Evolutionary conservation across 2,888 invertebrate genomes (phyloP), one percentile per base, ranked within the genome.

Genomic region (Tetragnatha montana): DNA sequence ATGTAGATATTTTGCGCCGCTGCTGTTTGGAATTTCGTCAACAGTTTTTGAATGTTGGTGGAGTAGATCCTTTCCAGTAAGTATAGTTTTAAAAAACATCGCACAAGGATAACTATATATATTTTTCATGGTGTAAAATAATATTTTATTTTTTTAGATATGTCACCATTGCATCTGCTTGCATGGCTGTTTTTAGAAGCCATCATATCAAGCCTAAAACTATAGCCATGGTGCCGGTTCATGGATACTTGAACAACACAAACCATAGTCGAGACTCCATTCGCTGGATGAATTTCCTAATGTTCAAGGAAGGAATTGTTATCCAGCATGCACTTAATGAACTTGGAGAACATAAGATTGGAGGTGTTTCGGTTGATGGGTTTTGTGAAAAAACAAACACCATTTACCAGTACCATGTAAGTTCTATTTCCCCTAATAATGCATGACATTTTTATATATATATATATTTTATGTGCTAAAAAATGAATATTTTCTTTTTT

Each of bases 331-430:
- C 82, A 6, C 17, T 73, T n/a, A 84, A 76, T 49, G 70, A 47
- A 12, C 19, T 3, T 19, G 85, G 71, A 0, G 85, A 71, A 22
- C 4, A 22, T 8, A 70, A 79, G 17, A 50, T 86, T 8, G 78
- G 12, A 1, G 85, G 85, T 10, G 8, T 51, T 6, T 71, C 50
- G 6, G 85, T 79, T 14, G 79, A 86, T 79, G 85, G 85, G 21
- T 79, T 71, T 71, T 85, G 85, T 51, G 35, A 70, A 0, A 17
- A 50, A 50, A 79, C 70, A 4, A 70, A 51, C 7, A 85, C 79
- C 6, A 19, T 79, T 3, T 85, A 79, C n/a, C 81, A 81, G 51
- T 87, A 68, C 50, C 76, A 81, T 8, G 87, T 81, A 35, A 35
- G 35, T 35, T 35, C 4, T 35, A 35, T 35, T n/a, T 35, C 35